Conservation (phyloP, 2,113 vertebrate genomes). For the Thunnus maccoyii region DNA sequence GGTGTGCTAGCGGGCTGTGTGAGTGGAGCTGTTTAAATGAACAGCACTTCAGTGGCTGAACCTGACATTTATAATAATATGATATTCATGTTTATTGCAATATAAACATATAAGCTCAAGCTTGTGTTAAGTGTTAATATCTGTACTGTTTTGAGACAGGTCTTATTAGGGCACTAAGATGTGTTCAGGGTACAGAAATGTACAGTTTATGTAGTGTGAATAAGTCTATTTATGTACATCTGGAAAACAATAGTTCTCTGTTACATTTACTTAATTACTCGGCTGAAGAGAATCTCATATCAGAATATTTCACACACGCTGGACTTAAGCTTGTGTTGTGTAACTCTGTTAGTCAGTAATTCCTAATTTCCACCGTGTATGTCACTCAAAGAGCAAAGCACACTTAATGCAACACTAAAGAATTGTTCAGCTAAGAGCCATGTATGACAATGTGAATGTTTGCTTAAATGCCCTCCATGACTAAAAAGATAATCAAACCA, state of each 20-base stretch:
- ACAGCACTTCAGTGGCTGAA: slow-evolving; percentile 16
- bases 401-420: slow-evolving; percentile 53
- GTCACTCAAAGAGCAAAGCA: slow-evolving; percentile 44
- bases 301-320: slow-evolving; percentile 13
- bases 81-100: neutral
- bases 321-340: slow-evolving; percentile 4
- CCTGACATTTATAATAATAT: slow-evolving; percentile 1
- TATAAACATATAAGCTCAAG: neutral
- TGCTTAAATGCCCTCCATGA: slow-evolving; percentile 50
- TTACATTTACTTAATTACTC: slow-evolving; percentile 31
- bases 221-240: slow-evolving; percentile 78
- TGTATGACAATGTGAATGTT: slow-evolving; percentile 75
- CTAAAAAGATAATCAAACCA: slow-evolving; percentile 16
- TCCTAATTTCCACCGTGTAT: neutral
- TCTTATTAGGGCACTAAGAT: slow-evolving; percentile 16
- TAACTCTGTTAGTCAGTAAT: neutral
- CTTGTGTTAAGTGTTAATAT: slow-evolving; percentile 22
- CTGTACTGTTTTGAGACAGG: slow-evolving; percentile 9
- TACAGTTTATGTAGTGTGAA: slow-evolving; percentile 76
- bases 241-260: slow-evolving; percentile 30
- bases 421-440: slow-evolving; percentile 56
- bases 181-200: slow-evolving; percentile 65
- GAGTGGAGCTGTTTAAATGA: slow-evolving; percentile 22
- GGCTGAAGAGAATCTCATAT: slow-evolving; percentile 10
- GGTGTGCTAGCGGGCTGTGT: neutral